Conservation (phyloP, 1,140 invertebrate genomes). For the Pollicipes pollicipes region DNA sequence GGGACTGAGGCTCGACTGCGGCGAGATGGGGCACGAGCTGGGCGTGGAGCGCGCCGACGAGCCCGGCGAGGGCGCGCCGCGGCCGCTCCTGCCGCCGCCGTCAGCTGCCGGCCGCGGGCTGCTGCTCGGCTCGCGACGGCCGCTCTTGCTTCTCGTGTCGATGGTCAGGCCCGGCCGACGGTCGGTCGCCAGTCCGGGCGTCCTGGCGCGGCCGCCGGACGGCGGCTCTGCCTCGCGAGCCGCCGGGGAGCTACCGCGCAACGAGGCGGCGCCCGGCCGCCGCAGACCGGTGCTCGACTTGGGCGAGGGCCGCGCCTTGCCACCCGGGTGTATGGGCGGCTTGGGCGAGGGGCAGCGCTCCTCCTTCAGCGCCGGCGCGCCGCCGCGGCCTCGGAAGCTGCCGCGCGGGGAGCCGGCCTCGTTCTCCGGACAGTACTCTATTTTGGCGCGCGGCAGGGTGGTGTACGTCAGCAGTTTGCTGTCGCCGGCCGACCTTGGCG, state of each 20-base stretch:
- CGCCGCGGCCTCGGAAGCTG: not conserved
- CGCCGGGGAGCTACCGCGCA: not conserved
- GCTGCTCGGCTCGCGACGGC: not conserved
- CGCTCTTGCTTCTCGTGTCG: not conserved
- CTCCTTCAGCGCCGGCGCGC: not conserved
- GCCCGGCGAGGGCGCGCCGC: not conserved
- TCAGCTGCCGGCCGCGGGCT: not conserved
- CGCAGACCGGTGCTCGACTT: not conserved
- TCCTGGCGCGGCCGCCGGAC: not conserved
- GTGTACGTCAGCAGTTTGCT: not conserved
- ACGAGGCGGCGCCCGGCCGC: too few relatives aligned
- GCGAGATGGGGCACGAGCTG: not conserved
- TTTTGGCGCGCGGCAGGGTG: not conserved
- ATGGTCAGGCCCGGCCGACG: not conserved
- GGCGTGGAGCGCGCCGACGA: not conserved
- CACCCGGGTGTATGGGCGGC: not conserved
- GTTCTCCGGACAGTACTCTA: not conserved
- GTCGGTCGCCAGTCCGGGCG: not conserved
- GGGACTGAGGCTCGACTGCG: not conserved
- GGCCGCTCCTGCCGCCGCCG: too few relatives aligned
- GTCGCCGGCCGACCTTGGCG: not conserved
- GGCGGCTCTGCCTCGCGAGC: not conserved
- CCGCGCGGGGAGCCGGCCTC: not conserved
- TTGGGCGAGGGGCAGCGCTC: not conserved
- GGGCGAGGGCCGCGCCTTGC: not conserved